Conservation (phyloP, 37 sponge, comb jelly and placozoan species). For the Haliclona indistincta region DNA sequence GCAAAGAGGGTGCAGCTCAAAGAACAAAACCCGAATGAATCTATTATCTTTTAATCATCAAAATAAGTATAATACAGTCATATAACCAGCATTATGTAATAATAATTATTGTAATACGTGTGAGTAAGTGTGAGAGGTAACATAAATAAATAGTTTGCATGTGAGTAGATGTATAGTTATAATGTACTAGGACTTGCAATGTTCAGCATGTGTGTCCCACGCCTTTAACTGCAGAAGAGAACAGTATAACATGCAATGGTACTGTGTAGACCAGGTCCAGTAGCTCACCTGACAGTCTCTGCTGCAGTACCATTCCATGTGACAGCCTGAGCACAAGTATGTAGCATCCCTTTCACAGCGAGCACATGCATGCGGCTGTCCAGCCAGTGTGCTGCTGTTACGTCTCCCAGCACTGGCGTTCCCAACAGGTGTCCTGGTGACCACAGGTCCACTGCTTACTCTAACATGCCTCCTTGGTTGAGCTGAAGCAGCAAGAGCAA, state of each 20-base stretch:
- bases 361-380: slow-evolving; percentile 23
- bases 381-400: too few relatives aligned
- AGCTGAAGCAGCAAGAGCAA: background rate
- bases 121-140: too few relatives aligned
- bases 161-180: background rate
- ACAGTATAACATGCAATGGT: background rate
- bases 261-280: background rate
- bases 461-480: background rate
- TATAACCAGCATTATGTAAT: too few relatives aligned
- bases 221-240: slow-evolving; percentile 38
- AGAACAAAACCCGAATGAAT: too few relatives aligned
- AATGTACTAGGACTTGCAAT: slow-evolving; percentile 16
- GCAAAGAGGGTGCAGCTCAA: too few relatives aligned
- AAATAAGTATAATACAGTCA: too few relatives aligned
- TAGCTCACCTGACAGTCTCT: slow-evolving; percentile 78
- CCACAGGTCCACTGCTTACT: background rate
- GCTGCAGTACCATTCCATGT: slow-evolving; percentile 86
- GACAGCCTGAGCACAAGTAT: slow-evolving; percentile 87
- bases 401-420: background rate
- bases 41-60: too few relatives aligned
- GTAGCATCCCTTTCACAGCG: slow-evolving; percentile 70
- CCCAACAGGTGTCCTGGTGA: background rate
- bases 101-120: too few relatives aligned
- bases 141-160: too few relatives aligned
- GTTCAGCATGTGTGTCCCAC: slow-evolving; percentile 51